Percentiles rank a stretch among this genome's conserved stretches.
phyloP scores from a whole-genome alignment of 2,797 vertebrate species.

The Pelobates cultripes region DNA sequence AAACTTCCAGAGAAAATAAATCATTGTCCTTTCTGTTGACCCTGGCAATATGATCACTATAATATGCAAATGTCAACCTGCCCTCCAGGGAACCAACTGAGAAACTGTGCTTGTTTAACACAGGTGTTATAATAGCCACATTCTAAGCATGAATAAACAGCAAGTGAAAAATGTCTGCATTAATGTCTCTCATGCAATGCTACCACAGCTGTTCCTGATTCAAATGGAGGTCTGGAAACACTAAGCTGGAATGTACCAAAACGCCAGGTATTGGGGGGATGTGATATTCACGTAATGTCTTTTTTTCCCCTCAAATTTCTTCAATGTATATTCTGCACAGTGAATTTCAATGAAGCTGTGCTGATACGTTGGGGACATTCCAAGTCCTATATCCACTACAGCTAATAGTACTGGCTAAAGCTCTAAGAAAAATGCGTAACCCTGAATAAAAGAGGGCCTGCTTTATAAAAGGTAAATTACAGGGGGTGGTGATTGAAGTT shows the following conservation, averaged over 20 bases:
- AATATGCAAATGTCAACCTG: slow-evolving; percentile 28
- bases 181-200: background rate
- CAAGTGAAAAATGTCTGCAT: background rate
- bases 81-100: background rate
- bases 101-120: background rate
- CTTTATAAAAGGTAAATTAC: no score
- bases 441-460: no score
- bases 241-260: background rate
- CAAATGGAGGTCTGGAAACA: no score
- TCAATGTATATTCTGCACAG: no score
- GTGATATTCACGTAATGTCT: background rate
- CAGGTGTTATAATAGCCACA: slow-evolving; percentile 9
- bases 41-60: slow-evolving; percentile 26
- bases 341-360: no score
- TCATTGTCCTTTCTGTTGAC: slow-evolving; percentile 21
- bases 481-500: no score
- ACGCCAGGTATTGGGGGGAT: background rate
- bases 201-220: background rate
- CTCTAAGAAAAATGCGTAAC: no score
- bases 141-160: background rate
- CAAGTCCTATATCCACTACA: no score
- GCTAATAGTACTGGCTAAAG: no score
- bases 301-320: no score
- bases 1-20: slow-evolving; percentile 10
- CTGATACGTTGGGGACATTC: no score